Percentiles rank a stretch among this genome's conserved stretches.
These are phyloP conservation scores for Trichogramma pretiosum DNA, from an alignment of 1,140 invertebrate genomes.

Conservation along the genomic window DNA sequence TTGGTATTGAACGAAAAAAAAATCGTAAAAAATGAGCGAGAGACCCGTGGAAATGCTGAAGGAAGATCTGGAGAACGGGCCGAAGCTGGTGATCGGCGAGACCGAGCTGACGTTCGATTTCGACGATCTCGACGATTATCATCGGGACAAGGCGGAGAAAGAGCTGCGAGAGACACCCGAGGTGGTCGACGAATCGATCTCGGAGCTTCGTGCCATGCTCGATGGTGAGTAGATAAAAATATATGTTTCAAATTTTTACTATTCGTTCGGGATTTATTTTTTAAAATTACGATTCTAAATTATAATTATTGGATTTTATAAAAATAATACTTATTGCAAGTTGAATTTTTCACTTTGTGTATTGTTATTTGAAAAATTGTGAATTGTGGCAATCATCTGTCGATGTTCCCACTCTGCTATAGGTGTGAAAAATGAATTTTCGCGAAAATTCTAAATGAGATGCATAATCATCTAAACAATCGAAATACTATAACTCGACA, in stretches of 20 bases:
- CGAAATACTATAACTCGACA: too few species aligned
- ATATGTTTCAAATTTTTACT: background rate
- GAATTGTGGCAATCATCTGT: too few species aligned
- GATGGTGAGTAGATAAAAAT: slow-evolving; percentile 5
- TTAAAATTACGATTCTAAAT: background rate
- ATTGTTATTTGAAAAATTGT: too few species aligned
- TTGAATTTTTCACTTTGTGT: too few species aligned
- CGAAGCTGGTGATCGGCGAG: slow-evolving; percentile 1
- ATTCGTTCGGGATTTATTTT: background rate
- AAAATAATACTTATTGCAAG: background rate
- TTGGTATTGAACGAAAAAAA: background rate
- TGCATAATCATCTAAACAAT: too few species aligned
- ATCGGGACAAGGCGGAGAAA: slow-evolving; percentile 5
- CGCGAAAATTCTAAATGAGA: too few species aligned
- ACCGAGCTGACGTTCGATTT: background rate
- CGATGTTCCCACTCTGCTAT: too few species aligned
- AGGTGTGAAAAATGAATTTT: too few species aligned
- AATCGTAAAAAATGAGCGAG: background rate
- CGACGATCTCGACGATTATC: slow-evolving; percentile 5
- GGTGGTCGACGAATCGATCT: slow-evolving; percentile 3
- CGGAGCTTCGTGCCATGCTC: slow-evolving; percentile 3
- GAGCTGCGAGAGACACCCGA: slow-evolving; percentile 14
- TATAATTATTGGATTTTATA: background rate
- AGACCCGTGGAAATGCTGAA: background rate
- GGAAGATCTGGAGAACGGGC: background rate